Percentiles rank a stretch among this genome's conserved stretches.
Evolutionary conservation across 2,797 vertebrate species (phyloP).

Genomic region (Alectoris magna): DNA sequence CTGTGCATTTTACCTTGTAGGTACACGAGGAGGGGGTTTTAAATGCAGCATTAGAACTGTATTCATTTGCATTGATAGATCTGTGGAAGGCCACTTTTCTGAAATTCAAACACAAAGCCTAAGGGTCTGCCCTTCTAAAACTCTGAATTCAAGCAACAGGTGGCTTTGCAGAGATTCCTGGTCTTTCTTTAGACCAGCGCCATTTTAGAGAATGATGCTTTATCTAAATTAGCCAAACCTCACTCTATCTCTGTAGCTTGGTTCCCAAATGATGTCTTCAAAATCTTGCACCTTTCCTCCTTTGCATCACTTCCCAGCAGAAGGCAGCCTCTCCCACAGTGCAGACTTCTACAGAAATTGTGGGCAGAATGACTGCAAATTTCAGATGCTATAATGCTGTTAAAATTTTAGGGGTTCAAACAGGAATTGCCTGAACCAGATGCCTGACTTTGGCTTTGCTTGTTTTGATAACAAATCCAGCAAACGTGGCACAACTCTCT

Average conservation of each 20-base stretch:
- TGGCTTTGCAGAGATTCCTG: background rate
- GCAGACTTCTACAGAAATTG: background rate
- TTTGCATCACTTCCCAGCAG: background rate
- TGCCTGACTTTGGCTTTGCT: background rate
- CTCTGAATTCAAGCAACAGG: background rate
- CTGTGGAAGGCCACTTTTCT: background rate
- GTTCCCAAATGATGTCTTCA: background rate
- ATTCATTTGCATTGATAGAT: background rate
- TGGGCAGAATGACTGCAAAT: background rate
- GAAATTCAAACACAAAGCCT: background rate
- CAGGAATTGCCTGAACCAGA: background rate
- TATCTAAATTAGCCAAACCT: conserved; percentile 1
- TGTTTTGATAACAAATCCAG: background rate
- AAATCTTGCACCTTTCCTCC: background rate
- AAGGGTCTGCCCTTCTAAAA: background rate
- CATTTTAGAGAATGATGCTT: background rate
- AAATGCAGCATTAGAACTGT: background rate
- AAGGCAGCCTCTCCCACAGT: background rate
- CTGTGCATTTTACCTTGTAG: background rate
- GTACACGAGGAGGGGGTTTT: background rate
- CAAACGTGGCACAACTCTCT: background rate
- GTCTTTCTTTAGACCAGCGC: background rate
- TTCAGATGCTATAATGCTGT: background rate
- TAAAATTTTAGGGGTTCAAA: background rate
- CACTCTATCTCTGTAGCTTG: background rate